Base-by-base conservation (phyloP, 2,888 invertebrate genomes). In the Kuschelorhynchus macadamiae region DNA sequence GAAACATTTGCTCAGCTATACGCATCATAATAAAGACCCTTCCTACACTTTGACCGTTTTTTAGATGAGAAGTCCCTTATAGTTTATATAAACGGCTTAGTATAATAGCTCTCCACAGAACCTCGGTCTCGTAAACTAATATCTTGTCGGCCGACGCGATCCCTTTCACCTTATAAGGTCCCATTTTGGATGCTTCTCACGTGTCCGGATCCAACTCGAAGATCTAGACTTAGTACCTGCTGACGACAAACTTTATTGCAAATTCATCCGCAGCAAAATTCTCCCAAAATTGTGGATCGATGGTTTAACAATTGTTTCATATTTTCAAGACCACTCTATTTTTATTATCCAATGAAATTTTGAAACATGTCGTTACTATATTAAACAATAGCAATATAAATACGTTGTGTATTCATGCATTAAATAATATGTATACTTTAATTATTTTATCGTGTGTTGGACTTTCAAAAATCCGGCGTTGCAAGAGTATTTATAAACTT, bases 231-330 rank as follows among this genome's bases (percentile, higher is more conserved):
- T 46, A 56, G 56, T 56, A 57, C 57, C 60, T 50, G 60, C 50
- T 49, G 60, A 60, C 50, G 50, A 50, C 42, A n/a, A 30, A 39
- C 32, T 60, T 60, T 60, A 60, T 60, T 60, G 60, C 63, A 56
- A 64, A 64, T 64, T 64, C 56, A 49, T 56, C 63, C 25, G 33
- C 63, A 33, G 46, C n/a, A 46, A 56, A 64, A 64, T 52, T 50
- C 50, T 32, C 9, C 14, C 21, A 42, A 53, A 52, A 62, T 62
- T 33, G 52, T 30, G 52, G 62, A 62, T 62, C 55, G 55, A 55
- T 25, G 16, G 55, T 55, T 5, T 20, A 42, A 25, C 1, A 42
- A 36, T 20, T 36, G 39, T 39, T 39, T 39, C n/a, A n/a, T n/a
- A n/a, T n/a, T n/a, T n/a, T n/a, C n/a, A n/a, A n/a, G n/a, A n/a